These are phyloP conservation scores for Macropodus opercularis DNA, from an alignment of 2,797 vertebrate genomes.

Conservation along the genomic window DNA sequence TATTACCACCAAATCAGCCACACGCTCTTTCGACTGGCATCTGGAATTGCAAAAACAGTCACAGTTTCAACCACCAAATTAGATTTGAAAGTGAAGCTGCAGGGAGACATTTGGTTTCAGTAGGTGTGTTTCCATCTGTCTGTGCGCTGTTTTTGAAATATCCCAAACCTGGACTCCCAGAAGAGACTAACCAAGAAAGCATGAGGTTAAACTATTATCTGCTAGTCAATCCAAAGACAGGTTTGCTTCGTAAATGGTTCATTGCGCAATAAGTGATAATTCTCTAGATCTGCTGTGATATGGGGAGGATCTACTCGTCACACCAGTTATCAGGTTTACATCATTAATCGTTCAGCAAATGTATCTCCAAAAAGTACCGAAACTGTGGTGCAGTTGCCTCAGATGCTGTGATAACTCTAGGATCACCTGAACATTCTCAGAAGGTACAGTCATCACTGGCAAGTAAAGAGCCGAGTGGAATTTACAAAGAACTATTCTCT, in stretches of 20 bases:
- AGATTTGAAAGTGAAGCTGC: constrained; percentile 33
- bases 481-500: constrained; percentile 6
- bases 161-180: not conserved
- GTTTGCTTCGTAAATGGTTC: too few relatives aligned
- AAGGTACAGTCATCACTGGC: constrained; percentile 10
- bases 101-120: constrained; percentile 34
- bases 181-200: not conserved
- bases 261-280: not conserved
- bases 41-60: constrained; percentile 12
- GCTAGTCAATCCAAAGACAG: not conserved
- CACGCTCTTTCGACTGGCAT: constrained; percentile 16
- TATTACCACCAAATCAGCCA: constrained; percentile 15
- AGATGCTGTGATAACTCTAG: constrained; percentile 34
- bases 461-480: constrained; percentile 15
- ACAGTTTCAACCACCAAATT: constrained; percentile 46
- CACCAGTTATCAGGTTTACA: constrained; percentile 8
- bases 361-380: constrained; percentile 31
- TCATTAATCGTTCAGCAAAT: not conserved
- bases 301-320: constrained; percentile 16
- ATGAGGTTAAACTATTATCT: too few relatives aligned
- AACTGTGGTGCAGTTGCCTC: constrained; percentile 26
- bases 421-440: constrained; percentile 9
- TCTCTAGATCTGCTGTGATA: not conserved
- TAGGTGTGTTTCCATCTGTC: not conserved
- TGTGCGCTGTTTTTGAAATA: not conserved